Evolutionary conservation across 2,888 invertebrate species (phyloP).

Genomic region (Apodemia mormo): DNA sequence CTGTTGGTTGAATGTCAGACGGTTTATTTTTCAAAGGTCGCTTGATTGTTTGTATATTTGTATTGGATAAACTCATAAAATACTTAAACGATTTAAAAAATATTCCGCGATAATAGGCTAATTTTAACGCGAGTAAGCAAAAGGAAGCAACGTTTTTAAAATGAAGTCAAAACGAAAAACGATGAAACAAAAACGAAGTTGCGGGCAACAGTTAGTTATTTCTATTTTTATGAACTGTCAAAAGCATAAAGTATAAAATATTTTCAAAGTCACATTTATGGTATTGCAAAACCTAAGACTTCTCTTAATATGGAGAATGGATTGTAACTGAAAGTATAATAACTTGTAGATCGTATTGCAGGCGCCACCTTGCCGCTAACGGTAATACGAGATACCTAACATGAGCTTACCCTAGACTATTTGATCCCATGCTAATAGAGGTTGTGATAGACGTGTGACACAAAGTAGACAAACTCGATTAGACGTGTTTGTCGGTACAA

Average conservation of each 20-base stretch:
- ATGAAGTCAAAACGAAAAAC: too few species aligned
- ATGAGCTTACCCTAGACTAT: slow-evolving; percentile 56
- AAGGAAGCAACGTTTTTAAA: too few species aligned
- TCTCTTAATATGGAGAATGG: neutral
- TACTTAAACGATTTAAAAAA: too few species aligned
- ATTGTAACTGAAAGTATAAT: slow-evolving; percentile 26
- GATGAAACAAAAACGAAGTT: too few species aligned
- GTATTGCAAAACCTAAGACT: neutral
- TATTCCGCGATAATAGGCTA: too few species aligned
- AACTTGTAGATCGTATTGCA: slow-evolving; percentile 40
- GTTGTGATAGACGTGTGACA: slow-evolving; percentile 34
- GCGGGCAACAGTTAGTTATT: too few species aligned
- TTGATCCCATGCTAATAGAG: slow-evolving; percentile 48
- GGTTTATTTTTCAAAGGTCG: too few species aligned
- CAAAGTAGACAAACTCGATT: slow-evolving; percentile 18
- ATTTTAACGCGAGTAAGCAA: too few species aligned
- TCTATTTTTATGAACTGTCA: too few species aligned
- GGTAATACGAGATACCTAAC: slow-evolving; percentile 76
- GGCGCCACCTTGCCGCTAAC: slow-evolving; percentile 72
- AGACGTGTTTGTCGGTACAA: neutral
- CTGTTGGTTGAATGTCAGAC: too few species aligned
- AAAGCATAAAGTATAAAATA: neutral
- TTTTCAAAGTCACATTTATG: neutral
- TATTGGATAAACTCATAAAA: too few species aligned
- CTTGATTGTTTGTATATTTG: too few species aligned